These are phyloP conservation scores for Cosmopolites sordidus DNA, from an alignment of 2,888 invertebrate species.

Conservation along the genomic window DNA sequence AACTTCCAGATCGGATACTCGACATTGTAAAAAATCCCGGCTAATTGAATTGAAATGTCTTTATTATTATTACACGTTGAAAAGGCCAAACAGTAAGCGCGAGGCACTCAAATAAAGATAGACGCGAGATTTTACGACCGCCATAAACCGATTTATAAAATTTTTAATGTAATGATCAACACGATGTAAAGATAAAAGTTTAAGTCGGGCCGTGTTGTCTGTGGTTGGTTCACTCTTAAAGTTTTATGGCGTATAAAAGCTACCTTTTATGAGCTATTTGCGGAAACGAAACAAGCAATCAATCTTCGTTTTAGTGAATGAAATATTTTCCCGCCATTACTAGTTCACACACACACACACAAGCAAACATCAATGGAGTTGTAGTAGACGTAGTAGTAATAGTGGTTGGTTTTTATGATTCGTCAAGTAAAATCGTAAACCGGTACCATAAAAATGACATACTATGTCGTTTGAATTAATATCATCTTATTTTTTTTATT, in stretches of 20 bases:
- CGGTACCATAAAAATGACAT: too few species aligned
- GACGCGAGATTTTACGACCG: conserved; percentile 25
- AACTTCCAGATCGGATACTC: too few species aligned
- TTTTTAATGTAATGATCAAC: conserved; percentile 34
- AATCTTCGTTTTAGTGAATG: conserved; percentile 33
- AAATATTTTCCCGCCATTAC: conserved; percentile 18
- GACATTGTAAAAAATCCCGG: too few species aligned
- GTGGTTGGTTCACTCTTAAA: conserved; percentile 48
- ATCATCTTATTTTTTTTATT: too few species aligned
- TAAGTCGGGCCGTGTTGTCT: conserved; percentile 40
- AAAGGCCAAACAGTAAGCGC: conserved; percentile 39
- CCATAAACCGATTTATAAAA: conserved; percentile 34
- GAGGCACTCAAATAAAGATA: conserved; percentile 17
- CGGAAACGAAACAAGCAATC: conserved; percentile 40
- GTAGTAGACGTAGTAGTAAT: neutral
- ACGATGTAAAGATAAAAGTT: conserved; percentile 36
- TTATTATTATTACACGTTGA: neutral
- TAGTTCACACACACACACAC: neutral
- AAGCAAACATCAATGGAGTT: conserved; percentile 14
- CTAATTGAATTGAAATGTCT: neutral
- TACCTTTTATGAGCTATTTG: conserved; percentile 50
- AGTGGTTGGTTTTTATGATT: too few species aligned
- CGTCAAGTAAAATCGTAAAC: too few species aligned
- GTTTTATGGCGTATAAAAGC: conserved; percentile 50
- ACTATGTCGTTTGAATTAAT: too few species aligned